These are phyloP conservation scores for Globia sparganii DNA, from an alignment of 2,888 invertebrate genomes.

Conservation along the genomic window DNA sequence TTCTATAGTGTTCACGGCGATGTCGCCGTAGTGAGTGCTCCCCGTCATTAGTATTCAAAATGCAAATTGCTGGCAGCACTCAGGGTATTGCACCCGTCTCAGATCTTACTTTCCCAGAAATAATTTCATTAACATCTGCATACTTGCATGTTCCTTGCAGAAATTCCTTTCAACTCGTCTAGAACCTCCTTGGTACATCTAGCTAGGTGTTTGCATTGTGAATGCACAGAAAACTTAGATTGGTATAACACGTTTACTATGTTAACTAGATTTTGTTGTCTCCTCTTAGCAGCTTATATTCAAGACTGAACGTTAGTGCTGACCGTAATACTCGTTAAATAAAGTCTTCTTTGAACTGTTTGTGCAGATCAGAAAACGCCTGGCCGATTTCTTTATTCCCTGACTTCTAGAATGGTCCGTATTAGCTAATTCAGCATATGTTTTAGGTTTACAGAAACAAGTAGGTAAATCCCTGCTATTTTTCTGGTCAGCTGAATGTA, in stretches of 20 bases:
- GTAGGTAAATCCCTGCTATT: conserved; percentile 17
- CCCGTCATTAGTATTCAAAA: conserved; percentile 88
- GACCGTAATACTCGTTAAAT: conserved; percentile 49
- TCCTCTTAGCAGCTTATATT: conserved; percentile 24
- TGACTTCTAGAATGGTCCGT: conserved; percentile 48
- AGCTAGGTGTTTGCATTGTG: conserved; percentile 60
- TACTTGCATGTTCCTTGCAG: conserved; percentile 79
- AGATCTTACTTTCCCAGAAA: conserved; percentile 88
- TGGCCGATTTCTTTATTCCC: conserved; percentile 55
- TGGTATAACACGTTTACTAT: conserved; percentile 55
- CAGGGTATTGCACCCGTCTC: conserved; percentile 86
- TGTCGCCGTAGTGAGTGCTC: conserved; percentile 80
- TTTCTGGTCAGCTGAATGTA: not conserved
- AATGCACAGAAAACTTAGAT: conserved; percentile 58
- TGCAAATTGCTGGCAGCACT: conserved; percentile 86
- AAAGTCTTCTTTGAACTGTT: conserved; percentile 54
- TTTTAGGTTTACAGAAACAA: conserved; percentile 50
- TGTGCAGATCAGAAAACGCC: conserved; percentile 54
- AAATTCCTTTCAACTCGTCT: conserved; percentile 79
- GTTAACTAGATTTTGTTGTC: conserved; percentile 43
- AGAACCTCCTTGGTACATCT: conserved; percentile 69
- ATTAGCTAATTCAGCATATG: conserved; percentile 46
- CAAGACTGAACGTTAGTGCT: conserved; percentile 34
- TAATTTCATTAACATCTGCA: conserved; percentile 89
- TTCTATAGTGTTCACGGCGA: conserved; percentile 73